phyloP scores from a whole-genome alignment of 1,140 invertebrate species.

The Drosophila sulfurigaster region DNA sequence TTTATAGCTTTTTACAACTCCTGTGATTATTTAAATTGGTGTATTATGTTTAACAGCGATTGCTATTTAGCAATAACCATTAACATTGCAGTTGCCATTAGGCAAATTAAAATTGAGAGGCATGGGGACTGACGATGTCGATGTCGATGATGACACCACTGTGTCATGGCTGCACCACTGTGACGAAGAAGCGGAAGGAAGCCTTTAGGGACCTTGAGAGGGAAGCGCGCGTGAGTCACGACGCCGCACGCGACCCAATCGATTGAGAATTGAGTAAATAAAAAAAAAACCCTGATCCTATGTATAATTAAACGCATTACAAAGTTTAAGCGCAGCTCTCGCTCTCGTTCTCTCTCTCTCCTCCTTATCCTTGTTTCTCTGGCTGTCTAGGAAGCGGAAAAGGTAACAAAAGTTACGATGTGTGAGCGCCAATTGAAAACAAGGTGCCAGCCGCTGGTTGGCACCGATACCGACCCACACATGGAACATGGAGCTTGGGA shows the following conservation, averaged over 20 bases:
- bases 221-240: conserved; percentile 54
- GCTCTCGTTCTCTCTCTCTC: no score
- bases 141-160: conserved; percentile 14
- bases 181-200: conserved; percentile 27
- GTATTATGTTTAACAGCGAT: background rate
- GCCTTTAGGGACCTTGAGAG: conserved; percentile 63
- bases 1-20: no score
- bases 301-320: conserved; percentile 66
- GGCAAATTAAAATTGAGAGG: conserved; percentile 25
- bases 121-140: background rate
- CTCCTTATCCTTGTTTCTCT: no score
- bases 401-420: conserved; percentile 69
- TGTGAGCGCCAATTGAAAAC: conserved; percentile 78
- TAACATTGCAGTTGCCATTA: conserved; percentile 2
- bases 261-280: conserved; percentile 42
- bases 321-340: conserved; percentile 52
- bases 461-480: conserved; percentile 48
- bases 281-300: conserved; percentile 23
- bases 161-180: conserved; percentile 33
- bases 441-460: conserved; percentile 47
- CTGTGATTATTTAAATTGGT: background rate
- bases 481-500: background rate
- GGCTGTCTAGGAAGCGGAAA: conserved; percentile 26
- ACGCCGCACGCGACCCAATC: conserved; percentile 58
- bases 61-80: conserved; percentile 46